Percentiles rank a stretch among this genome's conserved stretches.
Conservation (phyloP, 2,113 vertebrate species). For the Phocoena sinus region DNA sequence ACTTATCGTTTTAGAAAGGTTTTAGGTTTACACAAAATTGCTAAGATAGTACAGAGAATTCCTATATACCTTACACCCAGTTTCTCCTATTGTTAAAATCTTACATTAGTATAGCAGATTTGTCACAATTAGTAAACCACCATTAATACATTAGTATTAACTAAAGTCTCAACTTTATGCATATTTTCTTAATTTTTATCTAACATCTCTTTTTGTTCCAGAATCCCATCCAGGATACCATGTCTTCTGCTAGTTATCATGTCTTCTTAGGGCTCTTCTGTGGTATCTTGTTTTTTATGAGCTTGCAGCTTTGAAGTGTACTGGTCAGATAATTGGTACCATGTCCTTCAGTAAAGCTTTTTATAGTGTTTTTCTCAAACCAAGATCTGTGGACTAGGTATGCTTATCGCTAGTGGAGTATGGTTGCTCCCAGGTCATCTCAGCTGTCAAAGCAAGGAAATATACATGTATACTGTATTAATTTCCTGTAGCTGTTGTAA, state of each 20-base stretch:
- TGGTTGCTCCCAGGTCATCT: not conserved
- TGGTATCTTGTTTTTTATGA: not conserved
- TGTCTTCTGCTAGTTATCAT: not conserved
- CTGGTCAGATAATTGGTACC: not conserved
- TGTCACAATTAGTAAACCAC: not conserved
- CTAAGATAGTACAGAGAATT: not conserved
- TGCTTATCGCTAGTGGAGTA: not conserved
- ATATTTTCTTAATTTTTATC: not conserved
- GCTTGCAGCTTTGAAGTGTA: not conserved
- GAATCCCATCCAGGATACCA: fast-evolving
- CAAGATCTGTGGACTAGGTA: not conserved
- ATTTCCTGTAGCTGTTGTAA: not conserved
- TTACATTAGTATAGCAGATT: not conserved
- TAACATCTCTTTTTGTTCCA: not conserved
- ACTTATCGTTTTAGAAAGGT: not conserved
- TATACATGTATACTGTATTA: not conserved
- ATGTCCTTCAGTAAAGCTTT: not conserved
- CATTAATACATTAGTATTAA: not conserved
- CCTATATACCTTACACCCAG: not conserved
- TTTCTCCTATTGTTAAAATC: not conserved
- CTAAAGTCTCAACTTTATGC: not conserved
- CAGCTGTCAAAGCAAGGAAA: not conserved
- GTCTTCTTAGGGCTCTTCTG: not conserved
- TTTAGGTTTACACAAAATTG: not conserved
- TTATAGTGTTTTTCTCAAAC: not conserved